Conservation (phyloP, 2,113 vertebrate genomes). For the Gymnarchus niloticus region DNA sequence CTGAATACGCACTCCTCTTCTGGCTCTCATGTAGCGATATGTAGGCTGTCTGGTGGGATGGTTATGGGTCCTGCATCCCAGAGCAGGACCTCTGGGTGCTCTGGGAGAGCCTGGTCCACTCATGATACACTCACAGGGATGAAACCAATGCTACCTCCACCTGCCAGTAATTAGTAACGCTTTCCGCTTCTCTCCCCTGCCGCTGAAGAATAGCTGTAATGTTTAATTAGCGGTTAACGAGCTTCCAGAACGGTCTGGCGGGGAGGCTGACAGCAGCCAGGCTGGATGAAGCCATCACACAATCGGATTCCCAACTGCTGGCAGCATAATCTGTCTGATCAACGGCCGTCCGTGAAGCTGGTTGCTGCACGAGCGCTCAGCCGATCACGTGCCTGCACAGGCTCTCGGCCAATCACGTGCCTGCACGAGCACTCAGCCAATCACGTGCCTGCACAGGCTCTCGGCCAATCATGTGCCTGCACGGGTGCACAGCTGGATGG, state of each 20-base stretch:
- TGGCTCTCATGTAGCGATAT: too few relatives aligned
- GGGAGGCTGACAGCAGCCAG: constrained; percentile 71
- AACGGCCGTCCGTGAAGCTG: neutral
- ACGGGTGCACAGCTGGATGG: too few relatives aligned
- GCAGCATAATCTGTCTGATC: neutral
- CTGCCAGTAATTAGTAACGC: constrained; percentile 84
- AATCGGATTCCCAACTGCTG: constrained; percentile 57
- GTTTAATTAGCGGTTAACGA: constrained; percentile 90
- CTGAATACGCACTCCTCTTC: too few relatives aligned
- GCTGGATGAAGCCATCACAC: constrained; percentile 69
- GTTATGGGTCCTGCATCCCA: too few relatives aligned
- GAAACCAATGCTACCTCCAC: constrained; percentile 83
- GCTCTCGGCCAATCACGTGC: neutral
- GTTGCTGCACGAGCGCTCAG: neutral
- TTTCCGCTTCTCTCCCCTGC: constrained; percentile 59
- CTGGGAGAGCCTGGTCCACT: too few relatives aligned
- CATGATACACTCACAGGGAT: constrained; percentile 37
- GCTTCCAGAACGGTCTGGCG: constrained; percentile 71
- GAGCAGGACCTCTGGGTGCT: too few relatives aligned
- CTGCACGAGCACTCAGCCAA: neutral
- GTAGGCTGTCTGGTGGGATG: too few relatives aligned
- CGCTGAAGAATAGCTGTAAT: constrained; percentile 86
- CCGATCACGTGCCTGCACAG: neutral
- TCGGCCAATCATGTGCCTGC: too few relatives aligned
- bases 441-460: neutral